These are phyloP conservation scores for Siphamia tubifer DNA, from an alignment of 2,113 vertebrate genomes.

Conservation along the genomic window DNA sequence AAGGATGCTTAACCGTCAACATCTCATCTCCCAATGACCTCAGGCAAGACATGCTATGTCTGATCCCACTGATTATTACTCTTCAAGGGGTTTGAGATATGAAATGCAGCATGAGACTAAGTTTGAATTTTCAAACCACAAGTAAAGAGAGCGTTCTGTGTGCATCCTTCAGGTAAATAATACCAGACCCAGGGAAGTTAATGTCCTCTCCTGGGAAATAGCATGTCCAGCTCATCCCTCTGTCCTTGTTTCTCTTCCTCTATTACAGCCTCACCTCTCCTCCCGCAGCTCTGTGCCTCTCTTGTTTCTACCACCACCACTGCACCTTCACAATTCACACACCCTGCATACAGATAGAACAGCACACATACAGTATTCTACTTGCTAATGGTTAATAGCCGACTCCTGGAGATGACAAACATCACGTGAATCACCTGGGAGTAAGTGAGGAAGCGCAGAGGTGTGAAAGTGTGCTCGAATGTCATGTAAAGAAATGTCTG, in stretches of 20 bases:
- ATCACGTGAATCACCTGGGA: neutral
- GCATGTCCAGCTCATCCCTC: too few relatives aligned
- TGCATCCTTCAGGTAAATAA: too few relatives aligned
- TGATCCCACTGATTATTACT: neutral
- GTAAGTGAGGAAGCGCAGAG: neutral
- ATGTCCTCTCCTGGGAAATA: too few relatives aligned
- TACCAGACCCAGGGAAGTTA: too few relatives aligned
- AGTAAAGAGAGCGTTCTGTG: too few relatives aligned
- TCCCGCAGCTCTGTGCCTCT: neutral
- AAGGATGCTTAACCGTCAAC: constrained; percentile 21
- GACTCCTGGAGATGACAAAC: neutral
- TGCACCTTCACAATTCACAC: neutral
- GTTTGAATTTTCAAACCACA: too few relatives aligned
- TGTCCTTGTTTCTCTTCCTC: too few relatives aligned
- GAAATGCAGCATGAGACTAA: neutral
- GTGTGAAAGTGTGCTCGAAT: neutral
- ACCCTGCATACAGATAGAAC: neutral
- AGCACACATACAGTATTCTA: neutral
- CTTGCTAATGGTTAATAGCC: neutral
- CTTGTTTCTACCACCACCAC: neutral
- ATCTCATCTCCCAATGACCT: neutral
- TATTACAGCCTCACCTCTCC: too few relatives aligned
- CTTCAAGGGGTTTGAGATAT: neutral
- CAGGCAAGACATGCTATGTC: neutral
- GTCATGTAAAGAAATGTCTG: neutral